A percentile compares a stretch with the other conserved stretches of the same genome.
phyloP scores from a whole-genome alignment of 2,888 invertebrate genomes.

The Cerastoderma edule region DNA sequence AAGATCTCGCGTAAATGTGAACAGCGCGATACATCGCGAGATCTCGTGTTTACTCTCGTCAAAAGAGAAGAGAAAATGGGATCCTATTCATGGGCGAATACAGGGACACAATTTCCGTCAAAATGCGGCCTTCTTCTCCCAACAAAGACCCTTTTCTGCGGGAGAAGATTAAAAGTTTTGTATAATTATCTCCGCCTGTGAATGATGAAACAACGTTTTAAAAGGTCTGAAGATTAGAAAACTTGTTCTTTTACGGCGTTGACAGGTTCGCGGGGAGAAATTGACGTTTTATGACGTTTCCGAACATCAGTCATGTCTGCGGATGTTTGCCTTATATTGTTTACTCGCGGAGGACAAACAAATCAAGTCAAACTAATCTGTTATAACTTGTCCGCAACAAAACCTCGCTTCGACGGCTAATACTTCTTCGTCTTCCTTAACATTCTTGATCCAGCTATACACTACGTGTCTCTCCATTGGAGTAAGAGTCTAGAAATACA shows the following conservation, averaged over 20 bases:
- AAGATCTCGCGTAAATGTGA: slow-evolving; percentile 49
- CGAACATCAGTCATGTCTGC: slow-evolving; percentile 51
- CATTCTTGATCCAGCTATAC: too few relatives aligned
- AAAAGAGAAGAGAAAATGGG: slow-evolving; percentile 10
- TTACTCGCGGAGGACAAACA: slow-evolving; percentile 58
- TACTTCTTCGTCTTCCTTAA: too few relatives aligned
- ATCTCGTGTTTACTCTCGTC: slow-evolving; percentile 4
- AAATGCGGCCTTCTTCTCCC: slow-evolving; percentile 45
- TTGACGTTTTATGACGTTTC: slow-evolving; percentile 62
- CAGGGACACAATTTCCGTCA: slow-evolving; percentile 29
- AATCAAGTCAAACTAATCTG: slow-evolving; percentile 58
- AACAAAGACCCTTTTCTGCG: slow-evolving; percentile 55
- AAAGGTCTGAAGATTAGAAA: slow-evolving; percentile 52
- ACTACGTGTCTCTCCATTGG: too few relatives aligned
- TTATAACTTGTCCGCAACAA: slow-evolving; percentile 29
- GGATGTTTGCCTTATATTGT: slow-evolving; percentile 53
- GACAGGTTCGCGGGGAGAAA: slow-evolving; percentile 48
- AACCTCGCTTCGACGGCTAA: slow-evolving; percentile 21
- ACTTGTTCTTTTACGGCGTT: slow-evolving; percentile 50
- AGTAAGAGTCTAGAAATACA: too few relatives aligned
- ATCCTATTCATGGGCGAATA: background rate
- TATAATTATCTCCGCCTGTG: slow-evolving; percentile 48
- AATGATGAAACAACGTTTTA: slow-evolving; percentile 51
- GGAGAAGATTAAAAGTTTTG: slow-evolving; percentile 54
- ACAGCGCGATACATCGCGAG: slow-evolving; percentile 14